Percentiles rank a stretch among this genome's conserved stretches.
phyloP scores from a whole-genome alignment of 2,888 invertebrate species.

The Lissonota sp. region DNA sequence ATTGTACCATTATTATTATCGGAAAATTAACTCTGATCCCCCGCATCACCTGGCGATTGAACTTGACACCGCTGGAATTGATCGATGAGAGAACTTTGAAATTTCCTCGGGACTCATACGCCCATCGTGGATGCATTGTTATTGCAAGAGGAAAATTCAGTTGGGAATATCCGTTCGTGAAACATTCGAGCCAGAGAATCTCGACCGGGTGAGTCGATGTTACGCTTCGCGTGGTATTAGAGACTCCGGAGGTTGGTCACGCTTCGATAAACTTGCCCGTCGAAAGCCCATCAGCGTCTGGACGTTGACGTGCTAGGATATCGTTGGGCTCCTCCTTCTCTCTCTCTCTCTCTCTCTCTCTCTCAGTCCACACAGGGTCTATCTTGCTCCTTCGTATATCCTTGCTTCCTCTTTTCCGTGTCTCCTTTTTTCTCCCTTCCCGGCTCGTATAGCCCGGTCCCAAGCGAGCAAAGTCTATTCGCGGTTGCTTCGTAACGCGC shows the following conservation, averaged over 20 bases:
- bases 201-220: conserved; percentile 17
- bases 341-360: conserved; percentile 28
- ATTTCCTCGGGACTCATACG: too few species aligned
- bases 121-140: too few species aligned
- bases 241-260: conserved; percentile 68
- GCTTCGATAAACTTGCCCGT: conserved; percentile 73
- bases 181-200: background rate
- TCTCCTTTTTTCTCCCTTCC: background rate
- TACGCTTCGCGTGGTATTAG: conserved; percentile 61
- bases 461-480: background rate
- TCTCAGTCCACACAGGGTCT: conserved; percentile 23
- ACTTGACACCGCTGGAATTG: too few species aligned
- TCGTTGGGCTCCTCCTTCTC: conserved; percentile 23
- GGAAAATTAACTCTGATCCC: too few species aligned
- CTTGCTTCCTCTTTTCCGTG: background rate
- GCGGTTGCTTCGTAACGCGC: conserved; percentile 24
- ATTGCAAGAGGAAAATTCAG: too few species aligned
- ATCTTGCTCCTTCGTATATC: conserved; percentile 14
- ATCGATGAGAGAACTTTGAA: too few species aligned
- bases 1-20: too few species aligned
- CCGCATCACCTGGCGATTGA: too few species aligned
- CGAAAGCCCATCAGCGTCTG: conserved; percentile 68
- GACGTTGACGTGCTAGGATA: conserved; percentile 56
- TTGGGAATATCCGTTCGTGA: too few species aligned
- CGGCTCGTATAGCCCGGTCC: background rate